Evolutionary conservation across 2,797 vertebrate genomes (phyloP).

Genomic region (Ctenopoma kingsleyae): DNA sequence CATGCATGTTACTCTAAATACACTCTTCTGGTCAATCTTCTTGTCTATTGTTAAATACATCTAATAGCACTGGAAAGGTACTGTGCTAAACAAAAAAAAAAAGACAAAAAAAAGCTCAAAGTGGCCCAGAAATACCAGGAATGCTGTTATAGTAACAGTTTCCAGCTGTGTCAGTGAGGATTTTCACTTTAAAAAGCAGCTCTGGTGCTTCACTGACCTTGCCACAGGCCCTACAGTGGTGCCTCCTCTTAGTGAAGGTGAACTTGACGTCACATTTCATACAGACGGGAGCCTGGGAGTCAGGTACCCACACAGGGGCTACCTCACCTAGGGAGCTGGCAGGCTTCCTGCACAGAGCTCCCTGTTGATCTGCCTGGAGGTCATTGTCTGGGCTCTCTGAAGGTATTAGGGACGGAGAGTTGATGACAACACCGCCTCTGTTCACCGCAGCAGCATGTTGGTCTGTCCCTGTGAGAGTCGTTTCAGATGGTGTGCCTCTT

Average conservation of each 20-base stretch:
- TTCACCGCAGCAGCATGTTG: constrained; percentile 53
- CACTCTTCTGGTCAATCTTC: too few relatives aligned
- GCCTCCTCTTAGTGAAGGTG: constrained; percentile 98
- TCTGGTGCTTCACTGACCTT: constrained; percentile 87
- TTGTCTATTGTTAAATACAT: too few relatives aligned
- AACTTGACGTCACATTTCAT: constrained; percentile 98
- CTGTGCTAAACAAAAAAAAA: too few relatives aligned
- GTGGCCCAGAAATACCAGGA: neutral
- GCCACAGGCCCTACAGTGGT: constrained; percentile 98
- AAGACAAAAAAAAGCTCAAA: too few relatives aligned
- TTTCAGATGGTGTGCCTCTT: constrained; percentile 54
- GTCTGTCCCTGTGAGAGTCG: constrained; percentile 31
- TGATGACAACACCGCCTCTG: constrained; percentile 58
- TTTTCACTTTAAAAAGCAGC: constrained; percentile 7
- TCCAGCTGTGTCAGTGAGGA: neutral
- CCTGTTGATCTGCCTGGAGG: constrained; percentile 93
- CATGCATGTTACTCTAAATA: too few relatives aligned
- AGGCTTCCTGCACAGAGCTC: constrained; percentile 86
- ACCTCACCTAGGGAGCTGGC: constrained; percentile 92
- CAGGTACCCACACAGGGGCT: constrained; percentile 98
- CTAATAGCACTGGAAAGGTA: too few relatives aligned
- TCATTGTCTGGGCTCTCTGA: constrained; percentile 96
- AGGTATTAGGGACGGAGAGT: constrained; percentile 46
- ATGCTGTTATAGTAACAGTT: neutral
- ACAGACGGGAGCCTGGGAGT: constrained; percentile 96